phyloP scores from a whole-genome alignment of 2,113 vertebrate species.

The Leptobrachium ailaonicum region DNA sequence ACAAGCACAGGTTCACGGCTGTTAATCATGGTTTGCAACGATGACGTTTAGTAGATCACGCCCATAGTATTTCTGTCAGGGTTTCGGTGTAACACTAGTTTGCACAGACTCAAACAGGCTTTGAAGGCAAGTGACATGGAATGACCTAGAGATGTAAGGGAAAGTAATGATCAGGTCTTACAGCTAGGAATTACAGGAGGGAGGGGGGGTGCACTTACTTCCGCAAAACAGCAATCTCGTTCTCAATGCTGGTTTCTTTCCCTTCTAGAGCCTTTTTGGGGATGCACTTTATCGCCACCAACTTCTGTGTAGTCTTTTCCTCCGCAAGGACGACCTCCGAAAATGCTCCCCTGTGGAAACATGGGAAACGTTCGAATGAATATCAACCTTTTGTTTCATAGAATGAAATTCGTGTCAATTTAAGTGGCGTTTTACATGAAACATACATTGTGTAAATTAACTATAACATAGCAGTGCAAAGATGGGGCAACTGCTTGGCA shows the following conservation, averaged over 20 bases:
- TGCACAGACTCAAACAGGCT: not conserved
- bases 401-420: too few species aligned
- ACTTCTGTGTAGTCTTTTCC: conserved; percentile 84
- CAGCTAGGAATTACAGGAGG: not conserved
- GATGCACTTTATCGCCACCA: conserved; percentile 97
- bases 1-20: too few species aligned
- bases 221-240: conserved; percentile 93
- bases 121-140: not conserved
- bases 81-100: too few species aligned
- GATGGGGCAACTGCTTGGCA: too few species aligned
- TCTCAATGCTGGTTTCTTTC: conserved; percentile 96
- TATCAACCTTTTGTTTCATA: too few species aligned
- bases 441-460: too few species aligned
- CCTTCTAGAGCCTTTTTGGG: conserved; percentile 93
- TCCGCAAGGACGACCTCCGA: conserved; percentile 96
- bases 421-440: too few species aligned
- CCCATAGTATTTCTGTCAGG: too few species aligned
- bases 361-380: too few species aligned
- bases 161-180: not conserved
- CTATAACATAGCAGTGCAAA: too few species aligned
- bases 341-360: conserved; percentile 83
- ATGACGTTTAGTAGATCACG: too few species aligned
- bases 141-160: not conserved
- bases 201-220: conserved; percentile 73
- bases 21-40: too few species aligned